Conservation (phyloP, 2,113 vertebrate genomes). For the Nanorana parkeri region DNA sequence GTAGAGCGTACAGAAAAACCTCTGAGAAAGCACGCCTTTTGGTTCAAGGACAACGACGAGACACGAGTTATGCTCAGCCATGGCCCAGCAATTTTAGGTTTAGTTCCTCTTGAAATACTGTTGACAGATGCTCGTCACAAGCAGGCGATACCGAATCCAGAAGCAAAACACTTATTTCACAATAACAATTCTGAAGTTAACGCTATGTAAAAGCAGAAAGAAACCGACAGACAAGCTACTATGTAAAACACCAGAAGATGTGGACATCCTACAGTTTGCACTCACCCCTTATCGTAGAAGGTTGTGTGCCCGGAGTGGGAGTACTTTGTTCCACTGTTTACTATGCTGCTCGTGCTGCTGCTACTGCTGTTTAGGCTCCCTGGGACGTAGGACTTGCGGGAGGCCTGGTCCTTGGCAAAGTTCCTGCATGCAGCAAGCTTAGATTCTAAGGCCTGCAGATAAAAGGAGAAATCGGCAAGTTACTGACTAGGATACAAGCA, state of each 20-base stretch:
- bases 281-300: conserved; percentile 97
- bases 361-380: conserved; percentile 75
- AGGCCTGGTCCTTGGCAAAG: conserved; percentile 95
- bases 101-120: background rate
- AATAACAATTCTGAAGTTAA: too few relatives aligned
- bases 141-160: background rate
- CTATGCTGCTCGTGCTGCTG: conserved; percentile 73
- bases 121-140: background rate
- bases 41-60: background rate
- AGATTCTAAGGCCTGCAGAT: conserved; percentile 91
- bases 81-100: background rate
- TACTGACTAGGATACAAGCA: too few relatives aligned
- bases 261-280: background rate
- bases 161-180: background rate
- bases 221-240: too few relatives aligned
- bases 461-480: background rate
- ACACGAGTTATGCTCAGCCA: background rate
- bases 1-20: background rate
- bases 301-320: conserved; percentile 88
- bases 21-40: background rate
- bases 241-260: too few relatives aligned
- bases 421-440: conserved; percentile 96
- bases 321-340: conserved; percentile 85
- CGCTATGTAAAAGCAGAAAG: too few relatives aligned
- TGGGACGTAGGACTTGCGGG: conserved; percentile 85